These are phyloP conservation scores for Steromphala cineraria DNA, from an alignment of 2,888 invertebrate species.

Conservation along the genomic window DNA sequence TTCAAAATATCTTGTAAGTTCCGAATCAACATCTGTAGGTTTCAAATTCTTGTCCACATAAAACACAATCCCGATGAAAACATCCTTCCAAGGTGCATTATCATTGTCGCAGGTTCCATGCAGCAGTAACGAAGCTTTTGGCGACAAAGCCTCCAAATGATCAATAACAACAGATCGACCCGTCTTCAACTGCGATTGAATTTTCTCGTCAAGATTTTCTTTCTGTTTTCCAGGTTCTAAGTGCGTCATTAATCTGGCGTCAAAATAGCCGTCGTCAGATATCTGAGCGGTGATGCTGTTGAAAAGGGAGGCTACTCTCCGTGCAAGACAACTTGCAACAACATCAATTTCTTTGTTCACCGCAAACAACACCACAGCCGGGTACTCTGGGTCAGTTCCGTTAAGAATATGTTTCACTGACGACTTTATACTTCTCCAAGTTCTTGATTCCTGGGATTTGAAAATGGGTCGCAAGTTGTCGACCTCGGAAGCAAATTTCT, in stretches of 20 bases:
- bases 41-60: slow-evolving; percentile 34
- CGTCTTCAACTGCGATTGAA: slow-evolving; percentile 43
- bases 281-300: slow-evolving; percentile 27
- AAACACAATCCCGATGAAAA: slow-evolving; percentile 57
- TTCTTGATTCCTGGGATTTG: slow-evolving; percentile 46
- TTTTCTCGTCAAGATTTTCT: slow-evolving; percentile 46
- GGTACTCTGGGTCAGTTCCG: slow-evolving; percentile 47
- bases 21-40: slow-evolving; percentile 42
- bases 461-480: slow-evolving; percentile 39
- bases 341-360: slow-evolving; percentile 36
- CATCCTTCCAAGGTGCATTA: slow-evolving; percentile 68
- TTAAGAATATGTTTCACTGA: slow-evolving; percentile 47
- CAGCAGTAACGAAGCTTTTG: slow-evolving; percentile 60
- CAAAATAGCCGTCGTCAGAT: slow-evolving; percentile 31
- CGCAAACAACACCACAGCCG: slow-evolving; percentile 56
- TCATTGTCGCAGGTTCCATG: slow-evolving; percentile 71
- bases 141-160: slow-evolving; percentile 58
- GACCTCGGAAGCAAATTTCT: slow-evolving; percentile 29
- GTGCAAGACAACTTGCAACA: slow-evolving; percentile 47
- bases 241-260: slow-evolving; percentile 38
- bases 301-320: slow-evolving; percentile 39
- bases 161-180: slow-evolving; percentile 55
- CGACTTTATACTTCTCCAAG: slow-evolving; percentile 54
- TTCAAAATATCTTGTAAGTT: slow-evolving; percentile 51
- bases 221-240: slow-evolving; percentile 37